Evolutionary conservation across 2,113 vertebrate genomes (phyloP), one percentile per base, ranked within the genome.

Genomic region (Microtus richardsoni): DNA sequence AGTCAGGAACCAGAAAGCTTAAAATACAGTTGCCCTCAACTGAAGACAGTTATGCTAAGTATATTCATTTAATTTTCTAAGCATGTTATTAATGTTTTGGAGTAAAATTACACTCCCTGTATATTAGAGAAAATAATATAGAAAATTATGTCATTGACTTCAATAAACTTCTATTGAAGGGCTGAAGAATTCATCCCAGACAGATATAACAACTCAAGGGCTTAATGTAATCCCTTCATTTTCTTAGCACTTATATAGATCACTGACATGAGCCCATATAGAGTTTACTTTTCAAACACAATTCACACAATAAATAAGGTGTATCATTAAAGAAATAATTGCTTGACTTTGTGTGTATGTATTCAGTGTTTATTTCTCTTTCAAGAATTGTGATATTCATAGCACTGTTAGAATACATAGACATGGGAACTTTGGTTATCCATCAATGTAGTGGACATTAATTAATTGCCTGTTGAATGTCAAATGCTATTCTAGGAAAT

Each of bases 31-130:
- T 73, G 95, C 86, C 39, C 66, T 85, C 52, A 52, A 60, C 73
- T 96, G 74, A 88, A 84, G 83, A 95, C 84, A 96, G 95, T 91
- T 93, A 83, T 52, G 21, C 47, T 89, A 93, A 91, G 85, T 79
- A 41, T 0, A 16, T 96, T 74, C 93, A 97, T 95, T 93, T 96
- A 96, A 92, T 85, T 79, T 80, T 78, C 30, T 58, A 58, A 54
- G 21, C n/a, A 80, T 7, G 21, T 54, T 80, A 80, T 80, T 58
- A 58, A 58, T 24, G 21, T 12, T 80, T 80, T 80, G 3, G 16
- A 60, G 91, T 90, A 44, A 16, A 10, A 77, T 19, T 19, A 77
- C 75, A 83, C 44, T 16, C n/a, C 77, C 28, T 60, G 62, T 24
- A 80, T 78, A 79, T 62, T 62, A 80, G 68, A 74, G 47, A 89